A percentile compares a stretch with the other conserved stretches of the same genome.
These are phyloP conservation scores for Drymonia ruficornis DNA, from an alignment of 2,888 invertebrate genomes.

Conservation along the genomic window DNA sequence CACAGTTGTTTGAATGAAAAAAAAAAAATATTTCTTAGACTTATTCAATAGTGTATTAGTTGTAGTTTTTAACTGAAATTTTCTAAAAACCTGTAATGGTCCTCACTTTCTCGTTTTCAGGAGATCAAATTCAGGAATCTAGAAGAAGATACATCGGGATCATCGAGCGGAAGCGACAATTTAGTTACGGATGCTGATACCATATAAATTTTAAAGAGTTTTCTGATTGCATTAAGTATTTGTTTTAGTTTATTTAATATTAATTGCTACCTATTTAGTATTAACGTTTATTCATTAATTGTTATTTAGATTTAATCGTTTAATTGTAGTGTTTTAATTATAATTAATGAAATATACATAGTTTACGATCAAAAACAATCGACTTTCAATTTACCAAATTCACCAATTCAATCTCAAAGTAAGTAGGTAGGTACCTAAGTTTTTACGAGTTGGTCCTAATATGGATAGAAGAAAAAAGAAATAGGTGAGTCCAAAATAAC, in stretches of 20 bases:
- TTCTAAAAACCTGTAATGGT: neutral
- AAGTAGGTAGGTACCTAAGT: too few relatives aligned
- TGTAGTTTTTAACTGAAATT: too few relatives aligned
- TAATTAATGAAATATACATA: neutral
- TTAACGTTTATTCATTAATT: neutral
- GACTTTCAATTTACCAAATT: neutral
- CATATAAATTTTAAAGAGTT: neutral
- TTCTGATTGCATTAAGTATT: conserved; percentile 1
- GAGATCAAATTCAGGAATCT: conserved; percentile 30
- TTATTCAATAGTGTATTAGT: too few relatives aligned
- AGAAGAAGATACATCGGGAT: conserved; percentile 22
- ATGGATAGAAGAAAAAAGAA: too few relatives aligned
- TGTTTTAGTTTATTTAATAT: conserved; percentile 3
- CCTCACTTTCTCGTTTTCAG: conserved; percentile 17
- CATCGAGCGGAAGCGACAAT: conserved; percentile 15
- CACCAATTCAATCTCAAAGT: too few relatives aligned
- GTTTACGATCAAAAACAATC: neutral
- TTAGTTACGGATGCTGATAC: neutral
- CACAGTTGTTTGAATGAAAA: too few relatives aligned
- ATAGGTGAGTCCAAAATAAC: too few relatives aligned
- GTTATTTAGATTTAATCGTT: conserved; percentile 1
- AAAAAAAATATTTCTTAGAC: too few relatives aligned
- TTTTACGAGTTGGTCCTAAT: too few relatives aligned
- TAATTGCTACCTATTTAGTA: neutral
- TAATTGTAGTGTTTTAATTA: neutral